phyloP scores from a whole-genome alignment of 2,888 invertebrate genomes.

The Gandaritis pyraliata region DNA sequence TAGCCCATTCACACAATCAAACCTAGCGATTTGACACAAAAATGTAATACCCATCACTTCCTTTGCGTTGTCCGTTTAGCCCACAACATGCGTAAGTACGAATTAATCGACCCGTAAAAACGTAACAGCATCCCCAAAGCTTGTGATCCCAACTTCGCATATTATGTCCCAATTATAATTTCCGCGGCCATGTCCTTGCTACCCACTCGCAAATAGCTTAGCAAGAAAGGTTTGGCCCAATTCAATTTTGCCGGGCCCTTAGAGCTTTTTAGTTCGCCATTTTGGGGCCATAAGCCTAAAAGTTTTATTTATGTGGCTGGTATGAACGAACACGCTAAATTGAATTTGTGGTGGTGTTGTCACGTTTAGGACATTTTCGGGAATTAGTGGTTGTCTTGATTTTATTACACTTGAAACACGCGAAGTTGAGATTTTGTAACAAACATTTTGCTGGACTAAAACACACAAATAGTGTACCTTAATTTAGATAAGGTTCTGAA shows the following conservation, averaged over 20 bases:
- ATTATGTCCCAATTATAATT: slow-evolving; percentile 78
- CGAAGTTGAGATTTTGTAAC: slow-evolving; percentile 7
- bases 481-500: not conserved
- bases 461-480: not conserved
- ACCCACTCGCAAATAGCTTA: slow-evolving; percentile 76
- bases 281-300: slow-evolving; percentile 61
- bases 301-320: slow-evolving; percentile 57
- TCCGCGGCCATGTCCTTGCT: slow-evolving; percentile 64
- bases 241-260: slow-evolving; percentile 71
- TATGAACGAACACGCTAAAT: slow-evolving; percentile 37
- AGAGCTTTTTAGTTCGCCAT: slow-evolving; percentile 71
- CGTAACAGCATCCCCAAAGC: slow-evolving; percentile 51
- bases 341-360: slow-evolving; percentile 34
- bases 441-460: not conserved
- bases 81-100: slow-evolving; percentile 42
- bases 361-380: slow-evolving; percentile 26
- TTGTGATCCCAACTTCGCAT: slow-evolving; percentile 68
- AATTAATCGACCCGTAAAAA: slow-evolving; percentile 57
- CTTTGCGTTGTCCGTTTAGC: slow-evolving; percentile 21
- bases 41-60: slow-evolving; percentile 19
- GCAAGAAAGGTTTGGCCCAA: slow-evolving; percentile 70
- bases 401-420: slow-evolving; percentile 24
- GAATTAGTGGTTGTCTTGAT: slow-evolving; percentile 30
- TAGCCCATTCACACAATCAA: not conserved
- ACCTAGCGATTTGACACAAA: slow-evolving; percentile 12